phyloP scores from a whole-genome alignment of 2,888 invertebrate species.

The Aphodius sticticus region DNA sequence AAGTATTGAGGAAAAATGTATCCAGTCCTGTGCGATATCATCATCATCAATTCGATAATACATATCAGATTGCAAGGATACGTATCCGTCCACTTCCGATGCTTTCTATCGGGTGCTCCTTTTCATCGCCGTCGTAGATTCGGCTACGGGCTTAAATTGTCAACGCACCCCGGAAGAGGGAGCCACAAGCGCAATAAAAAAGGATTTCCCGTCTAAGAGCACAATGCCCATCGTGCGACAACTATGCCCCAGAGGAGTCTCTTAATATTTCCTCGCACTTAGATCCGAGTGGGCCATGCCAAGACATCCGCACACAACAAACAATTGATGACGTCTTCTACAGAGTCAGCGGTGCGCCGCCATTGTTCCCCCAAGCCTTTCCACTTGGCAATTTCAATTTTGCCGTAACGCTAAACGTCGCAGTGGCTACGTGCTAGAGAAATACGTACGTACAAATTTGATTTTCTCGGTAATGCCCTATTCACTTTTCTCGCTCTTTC shows the following conservation, averaged over 20 bases:
- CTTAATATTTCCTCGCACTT: slow-evolving; percentile 27
- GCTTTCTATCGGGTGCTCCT: not conserved
- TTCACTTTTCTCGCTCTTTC: not conserved
- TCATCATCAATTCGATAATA: not conserved
- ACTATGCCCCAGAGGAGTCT: slow-evolving; percentile 8
- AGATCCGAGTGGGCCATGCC: not conserved
- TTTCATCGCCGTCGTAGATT: not conserved
- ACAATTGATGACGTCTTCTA: slow-evolving; percentile 24
- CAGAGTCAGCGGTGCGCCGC: not conserved
- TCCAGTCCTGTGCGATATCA: not conserved
- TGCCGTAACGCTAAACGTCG: not conserved
- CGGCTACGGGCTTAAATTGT: slow-evolving; percentile 13
- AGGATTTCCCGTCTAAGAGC: slow-evolving; percentile 14
- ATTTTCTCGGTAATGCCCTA: not conserved
- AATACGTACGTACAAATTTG: not conserved
- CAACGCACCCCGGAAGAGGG: slow-evolving; percentile 13
- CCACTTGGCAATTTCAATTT: slow-evolving; percentile 8
- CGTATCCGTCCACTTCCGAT: not conserved
- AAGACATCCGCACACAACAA: not conserved
- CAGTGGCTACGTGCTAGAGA: slow-evolving; percentile 1
- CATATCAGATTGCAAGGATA: not conserved
- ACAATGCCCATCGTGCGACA: slow-evolving; percentile 19
- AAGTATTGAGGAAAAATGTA: no score
- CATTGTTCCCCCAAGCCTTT: not conserved
- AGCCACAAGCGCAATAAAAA: slow-evolving; percentile 19